Conservation (phyloP, 2,888 invertebrate species). For the Trichopoda pennipes region DNA sequence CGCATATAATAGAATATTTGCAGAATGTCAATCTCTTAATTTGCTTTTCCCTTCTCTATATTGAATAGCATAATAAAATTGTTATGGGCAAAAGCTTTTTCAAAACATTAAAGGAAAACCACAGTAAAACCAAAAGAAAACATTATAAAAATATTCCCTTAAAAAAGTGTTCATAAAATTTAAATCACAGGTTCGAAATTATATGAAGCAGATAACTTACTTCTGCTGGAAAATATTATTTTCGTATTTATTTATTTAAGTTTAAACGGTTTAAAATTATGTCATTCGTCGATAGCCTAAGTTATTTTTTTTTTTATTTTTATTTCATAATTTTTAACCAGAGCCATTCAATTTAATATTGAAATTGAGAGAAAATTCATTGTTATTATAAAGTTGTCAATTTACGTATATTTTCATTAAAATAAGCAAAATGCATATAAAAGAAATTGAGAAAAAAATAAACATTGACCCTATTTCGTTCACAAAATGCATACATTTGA, state of each 20-base stretch:
- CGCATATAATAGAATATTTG: too few species aligned
- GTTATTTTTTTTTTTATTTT: neutral
- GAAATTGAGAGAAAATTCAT: constrained; percentile 19
- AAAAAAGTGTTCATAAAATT: too few species aligned
- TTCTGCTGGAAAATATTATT: too few species aligned
- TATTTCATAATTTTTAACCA: neutral
- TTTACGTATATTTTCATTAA: constrained; percentile 54
- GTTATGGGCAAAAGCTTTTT: too few species aligned
- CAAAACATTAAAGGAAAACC: too few species aligned
- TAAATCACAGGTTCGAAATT: neutral
- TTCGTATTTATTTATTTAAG: too few species aligned
- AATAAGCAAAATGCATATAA: constrained; percentile 9
- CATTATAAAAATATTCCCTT: too few species aligned
- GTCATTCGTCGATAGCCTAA: neutral
- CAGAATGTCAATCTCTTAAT: too few species aligned
- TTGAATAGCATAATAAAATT: too few species aligned
- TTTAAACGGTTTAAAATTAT: neutral
- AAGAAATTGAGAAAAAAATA: constrained; percentile 36
- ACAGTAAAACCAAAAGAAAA: too few species aligned
- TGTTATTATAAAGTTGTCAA: constrained; percentile 34
- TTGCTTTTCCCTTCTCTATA: too few species aligned
- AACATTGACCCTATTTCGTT: constrained; percentile 48
- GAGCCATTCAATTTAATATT: constrained; percentile 9
- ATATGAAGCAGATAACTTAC: neutral
- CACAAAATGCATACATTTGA: neutral